These are phyloP conservation scores for Phrynosoma platyrhinos DNA, from an alignment of 2,113 vertebrate species.

Conservation along the genomic window DNA sequence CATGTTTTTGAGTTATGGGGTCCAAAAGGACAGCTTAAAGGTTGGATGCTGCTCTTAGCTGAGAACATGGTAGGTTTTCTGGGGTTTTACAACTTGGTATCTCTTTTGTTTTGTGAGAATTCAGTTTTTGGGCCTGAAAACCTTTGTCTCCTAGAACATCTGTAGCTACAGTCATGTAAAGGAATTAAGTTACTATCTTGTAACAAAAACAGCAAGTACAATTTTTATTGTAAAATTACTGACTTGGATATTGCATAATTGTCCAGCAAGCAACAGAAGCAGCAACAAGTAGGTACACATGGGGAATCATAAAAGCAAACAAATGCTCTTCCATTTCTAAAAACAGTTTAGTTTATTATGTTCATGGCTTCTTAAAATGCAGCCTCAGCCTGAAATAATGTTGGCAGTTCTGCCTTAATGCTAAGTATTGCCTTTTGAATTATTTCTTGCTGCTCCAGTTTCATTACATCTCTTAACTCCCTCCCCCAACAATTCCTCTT, in stretches of 20 bases:
- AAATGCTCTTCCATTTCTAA: slow-evolving; percentile 21
- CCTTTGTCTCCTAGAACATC: neutral
- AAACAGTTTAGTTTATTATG: neutral
- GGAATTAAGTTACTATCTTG: neutral
- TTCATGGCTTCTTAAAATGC: neutral
- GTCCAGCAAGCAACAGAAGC: neutral
- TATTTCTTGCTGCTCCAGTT: neutral
- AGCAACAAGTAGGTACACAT: neutral
- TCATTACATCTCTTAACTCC: neutral
- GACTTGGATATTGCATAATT: neutral
- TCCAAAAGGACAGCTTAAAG: neutral
- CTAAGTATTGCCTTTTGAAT: neutral
- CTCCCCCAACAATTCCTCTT: neutral
- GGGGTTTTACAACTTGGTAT: neutral
- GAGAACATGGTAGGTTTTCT: neutral
- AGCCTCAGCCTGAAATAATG: neutral
- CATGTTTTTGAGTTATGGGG: neutral
- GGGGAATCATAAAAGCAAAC: neutral
- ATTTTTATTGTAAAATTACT: neutral
- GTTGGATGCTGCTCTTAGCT: neutral
- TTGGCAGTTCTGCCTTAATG: neutral
- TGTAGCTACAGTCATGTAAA: neutral
- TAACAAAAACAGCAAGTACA: neutral
- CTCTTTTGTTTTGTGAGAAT: neutral
- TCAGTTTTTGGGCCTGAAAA: neutral